A percentile compares a stretch with the other conserved stretches of the same genome.
phyloP scores from a whole-genome alignment of 2,797 vertebrate genomes.

The Malurus splendens region DNA sequence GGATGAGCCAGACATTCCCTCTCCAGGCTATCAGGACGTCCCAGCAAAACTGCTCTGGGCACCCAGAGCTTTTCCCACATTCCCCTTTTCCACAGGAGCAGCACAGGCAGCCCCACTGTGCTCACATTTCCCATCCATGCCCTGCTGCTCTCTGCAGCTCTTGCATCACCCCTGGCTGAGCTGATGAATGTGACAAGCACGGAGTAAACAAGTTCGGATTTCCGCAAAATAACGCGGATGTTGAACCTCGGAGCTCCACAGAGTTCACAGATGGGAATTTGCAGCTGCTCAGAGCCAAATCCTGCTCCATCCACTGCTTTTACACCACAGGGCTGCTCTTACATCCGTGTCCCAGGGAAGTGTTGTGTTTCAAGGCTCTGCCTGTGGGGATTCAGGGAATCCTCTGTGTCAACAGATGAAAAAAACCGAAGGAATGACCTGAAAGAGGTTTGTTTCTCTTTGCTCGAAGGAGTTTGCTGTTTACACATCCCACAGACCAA shows the following conservation, averaged over 20 bases:
- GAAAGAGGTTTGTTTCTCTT: not conserved
- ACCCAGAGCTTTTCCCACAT: rapidly evolving
- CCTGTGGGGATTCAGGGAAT: not conserved
- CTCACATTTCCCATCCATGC: not conserved
- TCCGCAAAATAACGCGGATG: not conserved
- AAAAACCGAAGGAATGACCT: rapidly evolving
- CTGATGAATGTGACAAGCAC: not conserved
- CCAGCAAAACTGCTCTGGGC: not conserved
- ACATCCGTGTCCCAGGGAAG: not conserved
- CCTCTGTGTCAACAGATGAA: not conserved
- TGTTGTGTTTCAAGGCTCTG: not conserved
- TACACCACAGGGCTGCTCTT: not conserved
- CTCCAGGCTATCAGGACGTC: not conserved
- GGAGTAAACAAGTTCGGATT: constrained; percentile 16
- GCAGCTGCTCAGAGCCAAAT: not conserved
- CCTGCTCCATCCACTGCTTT: not conserved
- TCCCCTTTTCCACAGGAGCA: not conserved
- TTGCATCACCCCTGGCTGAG: constrained; percentile 26
- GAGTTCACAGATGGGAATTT: not conserved
- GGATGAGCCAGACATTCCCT: not conserved
- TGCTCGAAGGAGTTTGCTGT: not conserved
- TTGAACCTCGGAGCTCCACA: not conserved
- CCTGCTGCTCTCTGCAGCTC: not conserved
- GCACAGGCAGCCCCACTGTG: not conserved
- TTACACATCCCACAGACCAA: not conserved